Conservation (phyloP, 2,888 invertebrate species). For the Diloba caeruleocephala region DNA sequence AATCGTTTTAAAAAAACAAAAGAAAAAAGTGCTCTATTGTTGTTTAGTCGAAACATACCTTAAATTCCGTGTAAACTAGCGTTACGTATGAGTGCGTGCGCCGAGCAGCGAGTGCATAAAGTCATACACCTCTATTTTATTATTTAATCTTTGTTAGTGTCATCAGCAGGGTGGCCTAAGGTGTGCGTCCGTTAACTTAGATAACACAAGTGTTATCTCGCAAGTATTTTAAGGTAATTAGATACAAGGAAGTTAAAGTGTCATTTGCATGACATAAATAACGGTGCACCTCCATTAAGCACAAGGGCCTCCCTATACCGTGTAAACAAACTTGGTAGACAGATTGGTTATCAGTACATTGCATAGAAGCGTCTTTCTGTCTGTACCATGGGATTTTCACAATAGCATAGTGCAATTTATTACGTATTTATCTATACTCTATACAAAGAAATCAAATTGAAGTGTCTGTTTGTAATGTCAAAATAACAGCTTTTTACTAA, state of each 20-base stretch:
- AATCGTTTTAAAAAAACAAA: too few species aligned
- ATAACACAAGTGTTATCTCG: constrained; percentile 26
- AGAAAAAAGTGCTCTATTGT: too few species aligned
- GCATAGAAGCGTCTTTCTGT: too few species aligned
- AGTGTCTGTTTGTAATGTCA: too few species aligned
- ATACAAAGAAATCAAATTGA: too few species aligned
- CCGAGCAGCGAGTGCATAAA: not conserved
- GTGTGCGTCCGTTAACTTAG: constrained; percentile 17
- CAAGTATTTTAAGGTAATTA: constrained; percentile 33
- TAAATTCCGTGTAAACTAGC: not conserved
- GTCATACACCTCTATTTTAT: constrained; percentile 5
- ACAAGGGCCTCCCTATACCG: constrained; percentile 1
- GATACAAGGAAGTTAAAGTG: constrained; percentile 16
- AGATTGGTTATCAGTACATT: not conserved
- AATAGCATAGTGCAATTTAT: too few species aligned
- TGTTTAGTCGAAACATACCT: not conserved
- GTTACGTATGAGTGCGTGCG: not conserved
- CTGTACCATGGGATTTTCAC: too few species aligned
- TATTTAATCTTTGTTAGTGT: constrained; percentile 4
- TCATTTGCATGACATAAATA: constrained; percentile 24
- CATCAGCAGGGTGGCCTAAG: constrained; percentile 25
- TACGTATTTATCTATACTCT: too few species aligned
- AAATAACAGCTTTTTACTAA: too few species aligned
- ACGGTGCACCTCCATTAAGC: constrained; percentile 12
- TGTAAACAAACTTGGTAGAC: constrained; percentile 9